Conservation (phyloP, 2,888 invertebrate species). For the Hypena proboscidalis region DNA sequence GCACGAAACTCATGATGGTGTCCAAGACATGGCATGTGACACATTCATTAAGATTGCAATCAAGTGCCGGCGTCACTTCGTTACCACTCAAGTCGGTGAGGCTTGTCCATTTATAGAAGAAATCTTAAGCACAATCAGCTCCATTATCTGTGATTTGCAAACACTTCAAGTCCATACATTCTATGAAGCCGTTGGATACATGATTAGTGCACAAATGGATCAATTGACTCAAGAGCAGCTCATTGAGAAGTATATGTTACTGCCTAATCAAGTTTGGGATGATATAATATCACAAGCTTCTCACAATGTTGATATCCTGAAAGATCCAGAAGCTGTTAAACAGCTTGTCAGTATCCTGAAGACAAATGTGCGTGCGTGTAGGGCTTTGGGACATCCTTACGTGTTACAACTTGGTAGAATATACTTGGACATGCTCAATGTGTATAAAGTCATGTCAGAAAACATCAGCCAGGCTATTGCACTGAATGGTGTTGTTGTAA, state of each 20-base stretch:
- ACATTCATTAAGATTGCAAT: conserved; percentile 99
- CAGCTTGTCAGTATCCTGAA: conserved; percentile 99
- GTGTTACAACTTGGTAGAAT: conserved; percentile 97
- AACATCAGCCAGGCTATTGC: conserved; percentile 97
- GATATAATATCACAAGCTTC: conserved; percentile 98
- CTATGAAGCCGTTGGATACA: conserved; percentile 99
- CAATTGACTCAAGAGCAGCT: conserved; percentile 95
- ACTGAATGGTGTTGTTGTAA: conserved; percentile 97
- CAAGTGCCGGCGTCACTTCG: conserved; percentile 99
- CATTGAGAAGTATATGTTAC: conserved; percentile 98
- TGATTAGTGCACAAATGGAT: conserved; percentile 98
- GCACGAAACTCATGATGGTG: conserved; percentile 99
- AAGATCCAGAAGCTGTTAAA: conserved; percentile 98
- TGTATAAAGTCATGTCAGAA: conserved; percentile 99
- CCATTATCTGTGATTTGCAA: conserved; percentile 99
- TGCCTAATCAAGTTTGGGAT: conserved; percentile 99
- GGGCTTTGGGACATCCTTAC: conserved; percentile 98
- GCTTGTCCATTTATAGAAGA: conserved; percentile 99
- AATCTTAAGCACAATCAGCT: conserved; percentile 97
- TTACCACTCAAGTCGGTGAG: conserved; percentile 98
- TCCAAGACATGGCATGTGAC: conserved; percentile 99
- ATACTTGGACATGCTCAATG: conserved; percentile 99
- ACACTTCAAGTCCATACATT: conserved; percentile 99
- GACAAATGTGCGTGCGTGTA: conserved; percentile 99
- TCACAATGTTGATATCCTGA: conserved; percentile 97